Evolutionary conservation across 1,140 invertebrate species (phyloP), one percentile per base, ranked within the genome.

Genomic region (Drosophila novamexicana): DNA sequence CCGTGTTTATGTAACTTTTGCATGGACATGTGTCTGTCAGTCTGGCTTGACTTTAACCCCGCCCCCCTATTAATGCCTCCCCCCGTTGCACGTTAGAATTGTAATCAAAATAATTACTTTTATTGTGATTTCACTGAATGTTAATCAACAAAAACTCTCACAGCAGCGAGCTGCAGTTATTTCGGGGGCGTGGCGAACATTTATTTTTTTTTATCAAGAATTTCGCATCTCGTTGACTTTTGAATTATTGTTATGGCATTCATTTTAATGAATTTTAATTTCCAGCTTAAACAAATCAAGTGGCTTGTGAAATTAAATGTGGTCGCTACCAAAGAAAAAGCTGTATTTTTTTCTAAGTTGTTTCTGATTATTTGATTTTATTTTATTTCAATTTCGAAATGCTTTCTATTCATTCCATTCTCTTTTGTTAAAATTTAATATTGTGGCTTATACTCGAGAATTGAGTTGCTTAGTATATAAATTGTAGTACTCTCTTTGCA

Each of bases 21-120:
- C 61, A 29, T 59, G 65, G 50, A 34, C 63, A 69, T 81, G 63
- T 76, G 67, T 72, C 72, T 73, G 53, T 53, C 66, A 39, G 65
- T 52, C 63, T 61, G 61, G 49, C 36, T 54, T 42, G 40, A 53
- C 59, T 64, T 77, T 49, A n/a, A 52, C 18, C 47, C 37, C 10
- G 12, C 16, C 29, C 7, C 14, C 8, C 49, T 16, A n/a, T 10
- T 6, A 36, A 70, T 18, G 18, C 14, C 3, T 14, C 14, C 8
- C 49, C 36, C 50, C 7, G 14, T 39, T 71, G 58, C 49, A 74
- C 71, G 58, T 80, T 84, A 80, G 81, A 84, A 80, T 80, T 74
- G 81, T 84, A 84, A 85, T 81, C 78, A 78, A 81, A 85, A 77
- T 85, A 84, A 84, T 84, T 80, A 80, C 77, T 74, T 84, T 84